Conservation (phyloP, 2,888 invertebrate genomes). For the Tenthredo distinguenda region DNA sequence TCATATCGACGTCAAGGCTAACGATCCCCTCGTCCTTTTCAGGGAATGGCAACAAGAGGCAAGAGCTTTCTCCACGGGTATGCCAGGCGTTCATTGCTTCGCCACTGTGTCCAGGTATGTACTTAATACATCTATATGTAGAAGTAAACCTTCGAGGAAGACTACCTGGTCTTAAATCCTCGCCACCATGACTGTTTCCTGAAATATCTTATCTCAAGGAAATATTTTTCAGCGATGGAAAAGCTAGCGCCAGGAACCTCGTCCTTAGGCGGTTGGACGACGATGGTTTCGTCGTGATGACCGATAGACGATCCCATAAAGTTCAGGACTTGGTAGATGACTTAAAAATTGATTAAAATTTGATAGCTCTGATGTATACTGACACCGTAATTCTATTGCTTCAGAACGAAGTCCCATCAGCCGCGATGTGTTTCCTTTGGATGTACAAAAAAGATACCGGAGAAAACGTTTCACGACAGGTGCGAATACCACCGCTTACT, state of each 20-base stretch:
- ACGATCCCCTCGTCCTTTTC: conserved; percentile 78
- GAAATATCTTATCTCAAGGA: background rate
- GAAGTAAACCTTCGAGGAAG: background rate
- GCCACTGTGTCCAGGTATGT: conserved; percentile 69
- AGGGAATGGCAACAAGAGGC: conserved; percentile 77
- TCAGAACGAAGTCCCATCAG: conserved; percentile 77
- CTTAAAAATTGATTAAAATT: conserved; percentile 20
- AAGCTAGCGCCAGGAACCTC: conserved; percentile 75
- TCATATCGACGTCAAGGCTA: conserved; percentile 72
- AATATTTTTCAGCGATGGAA: conserved; percentile 71
- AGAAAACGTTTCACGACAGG: conserved; percentile 69
- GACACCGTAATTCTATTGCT: conserved; percentile 54
- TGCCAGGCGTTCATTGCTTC: conserved; percentile 73
- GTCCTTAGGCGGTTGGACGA: conserved; percentile 76
- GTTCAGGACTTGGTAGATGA: conserved; percentile 76
- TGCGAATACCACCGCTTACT: conserved; percentile 54
- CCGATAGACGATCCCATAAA: conserved; percentile 78
- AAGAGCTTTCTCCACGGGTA: conserved; percentile 61
- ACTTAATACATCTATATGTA: background rate
- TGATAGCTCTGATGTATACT: background rate
- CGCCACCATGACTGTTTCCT: background rate
- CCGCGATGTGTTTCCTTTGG: conserved; percentile 78
- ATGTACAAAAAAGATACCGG: conserved; percentile 69
- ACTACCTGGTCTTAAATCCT: background rate
- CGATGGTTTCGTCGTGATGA: conserved; percentile 79